These are phyloP conservation scores for Muscicapa striata DNA, from an alignment of 2,797 vertebrate species.

Conservation along the genomic window DNA sequence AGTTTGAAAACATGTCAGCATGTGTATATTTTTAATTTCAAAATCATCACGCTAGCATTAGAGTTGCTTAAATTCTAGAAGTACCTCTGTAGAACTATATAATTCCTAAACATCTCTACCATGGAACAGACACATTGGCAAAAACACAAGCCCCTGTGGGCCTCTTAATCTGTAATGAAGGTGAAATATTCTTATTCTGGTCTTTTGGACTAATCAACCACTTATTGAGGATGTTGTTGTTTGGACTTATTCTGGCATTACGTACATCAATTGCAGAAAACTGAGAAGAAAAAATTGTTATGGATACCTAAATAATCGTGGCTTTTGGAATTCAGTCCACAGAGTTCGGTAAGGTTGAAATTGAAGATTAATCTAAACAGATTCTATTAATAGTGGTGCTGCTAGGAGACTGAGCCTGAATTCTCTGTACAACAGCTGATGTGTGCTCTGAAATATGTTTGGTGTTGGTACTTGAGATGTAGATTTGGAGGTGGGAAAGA, in stretches of 20 bases:
- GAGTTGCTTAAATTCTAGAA: conserved; percentile 21
- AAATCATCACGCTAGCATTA: conserved; percentile 13
- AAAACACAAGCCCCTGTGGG: not conserved
- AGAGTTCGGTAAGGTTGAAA: conserved; percentile 56
- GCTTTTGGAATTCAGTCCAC: conserved; percentile 43
- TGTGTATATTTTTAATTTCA: conserved; percentile 69
- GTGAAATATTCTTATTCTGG: not conserved
- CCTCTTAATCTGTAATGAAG: not conserved
- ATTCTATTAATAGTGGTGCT: conserved; percentile 73
- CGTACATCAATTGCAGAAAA: not conserved
- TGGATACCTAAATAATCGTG: not conserved
- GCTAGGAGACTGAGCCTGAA: conserved; percentile 68
- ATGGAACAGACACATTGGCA: not conserved
- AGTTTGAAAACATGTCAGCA: conserved; percentile 66
- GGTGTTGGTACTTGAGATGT: conserved; percentile 18
- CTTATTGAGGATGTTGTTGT: not conserved
- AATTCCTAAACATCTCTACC: not conserved
- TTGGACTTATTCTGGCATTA: not conserved
- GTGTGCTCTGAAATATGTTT: conserved; percentile 53
- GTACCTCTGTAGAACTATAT: not conserved
- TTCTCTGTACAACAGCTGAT: conserved; percentile 69
- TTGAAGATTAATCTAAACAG: conserved; percentile 66
- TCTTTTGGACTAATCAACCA: not conserved
- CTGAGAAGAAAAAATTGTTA: not conserved
- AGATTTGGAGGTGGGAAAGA: conserved; percentile 5